Base-by-base conservation (phyloP, 1,140 invertebrate genomes). In the Formica selysi region DNA sequence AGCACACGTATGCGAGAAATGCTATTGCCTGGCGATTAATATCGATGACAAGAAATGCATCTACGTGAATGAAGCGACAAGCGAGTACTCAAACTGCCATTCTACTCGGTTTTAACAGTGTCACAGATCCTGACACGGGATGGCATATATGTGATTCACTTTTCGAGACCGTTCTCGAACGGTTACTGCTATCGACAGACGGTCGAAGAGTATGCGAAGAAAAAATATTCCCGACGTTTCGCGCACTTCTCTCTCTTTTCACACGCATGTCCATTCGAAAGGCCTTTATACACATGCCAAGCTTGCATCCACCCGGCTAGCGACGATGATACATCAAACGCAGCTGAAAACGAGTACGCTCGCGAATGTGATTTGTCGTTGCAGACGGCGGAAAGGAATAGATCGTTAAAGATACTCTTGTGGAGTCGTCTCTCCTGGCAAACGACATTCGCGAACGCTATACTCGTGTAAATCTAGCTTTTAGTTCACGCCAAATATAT, bases 121-220 rank as follows among this genome's bases (percentile, higher is more conserved):
- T 86, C 87, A 81, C 70, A 76, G 88, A 89, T 89, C 54, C 70
- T 70, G 68, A 86, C 81, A 83, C 16, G 48, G 48, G 48, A 65
- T 76, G 65, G 38, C 57, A 81, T 62, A 13, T 26, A 73, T 59
- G 26, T 13, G 67, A 59, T 67, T 89, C 65, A 48, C 81, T 64
- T 54, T 51, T 57, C 54, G 59, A 84, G 76, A 89, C 41, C 76
- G 85, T 89, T 44, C 61, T 79, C 84, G 87, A 84, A 78, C 70
- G 51, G 51, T 54, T 84, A 44, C 88, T 90, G 89, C 76, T 90
- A 89, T 89, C 85, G 89, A 90, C 89, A 90, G 89, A 89, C 74
- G 62, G 36, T 32, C 67, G 36, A 38, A 54, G 26, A 22, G 84
- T 79, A 38, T 32, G 73, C 64, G 73, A 90, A 80, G 68, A 90